phyloP scores from a whole-genome alignment of 2,113 vertebrate genomes.

The Ornithorhynchus anatinus region DNA sequence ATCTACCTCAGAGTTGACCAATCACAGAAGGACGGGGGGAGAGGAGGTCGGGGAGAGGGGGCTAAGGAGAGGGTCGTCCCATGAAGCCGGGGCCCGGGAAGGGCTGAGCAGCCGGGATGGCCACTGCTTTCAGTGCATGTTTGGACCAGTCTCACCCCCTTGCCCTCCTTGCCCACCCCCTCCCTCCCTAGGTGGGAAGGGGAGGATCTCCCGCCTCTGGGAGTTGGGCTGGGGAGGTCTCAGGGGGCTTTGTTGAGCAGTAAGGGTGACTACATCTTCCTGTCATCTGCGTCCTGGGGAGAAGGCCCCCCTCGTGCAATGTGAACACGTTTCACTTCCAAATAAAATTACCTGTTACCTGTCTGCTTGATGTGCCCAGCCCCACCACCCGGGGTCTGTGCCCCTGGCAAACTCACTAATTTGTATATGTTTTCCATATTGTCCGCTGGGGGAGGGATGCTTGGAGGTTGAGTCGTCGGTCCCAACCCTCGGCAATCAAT shows the following conservation, averaged over 20 bases:
- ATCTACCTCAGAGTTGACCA: conserved; percentile 70
- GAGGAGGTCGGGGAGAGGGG: conserved; percentile 15
- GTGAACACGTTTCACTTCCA: conserved; percentile 39
- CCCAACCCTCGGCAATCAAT: too few species aligned
- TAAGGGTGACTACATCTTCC: conserved; percentile 5
- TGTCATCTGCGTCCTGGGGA: conserved; percentile 26
- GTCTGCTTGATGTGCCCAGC: background rate
- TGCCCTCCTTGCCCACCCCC: background rate
- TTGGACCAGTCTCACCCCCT: conserved; percentile 33
- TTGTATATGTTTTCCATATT: too few species aligned
- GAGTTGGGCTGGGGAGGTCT: conserved; percentile 23
- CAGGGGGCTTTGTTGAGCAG: conserved; percentile 36
- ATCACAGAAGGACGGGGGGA: conserved; percentile 53
- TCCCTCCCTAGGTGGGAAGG: background rate
- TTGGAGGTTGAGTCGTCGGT: too few species aligned
- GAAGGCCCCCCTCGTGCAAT: conserved; percentile 25
- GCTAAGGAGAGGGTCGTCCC: conserved; percentile 36
- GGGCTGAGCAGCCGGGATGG: background rate
- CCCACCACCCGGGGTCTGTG: too few species aligned
- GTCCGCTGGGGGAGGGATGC: too few species aligned
- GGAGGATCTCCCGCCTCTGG: background rate
- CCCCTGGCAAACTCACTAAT: too few species aligned
- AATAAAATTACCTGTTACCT: conserved; percentile 69
- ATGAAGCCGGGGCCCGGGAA: background rate
- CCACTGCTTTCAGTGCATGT: conserved; percentile 5